Evolutionary conservation across 1,140 invertebrate species (phyloP).

Genomic region (Drosophila arawakana): DNA sequence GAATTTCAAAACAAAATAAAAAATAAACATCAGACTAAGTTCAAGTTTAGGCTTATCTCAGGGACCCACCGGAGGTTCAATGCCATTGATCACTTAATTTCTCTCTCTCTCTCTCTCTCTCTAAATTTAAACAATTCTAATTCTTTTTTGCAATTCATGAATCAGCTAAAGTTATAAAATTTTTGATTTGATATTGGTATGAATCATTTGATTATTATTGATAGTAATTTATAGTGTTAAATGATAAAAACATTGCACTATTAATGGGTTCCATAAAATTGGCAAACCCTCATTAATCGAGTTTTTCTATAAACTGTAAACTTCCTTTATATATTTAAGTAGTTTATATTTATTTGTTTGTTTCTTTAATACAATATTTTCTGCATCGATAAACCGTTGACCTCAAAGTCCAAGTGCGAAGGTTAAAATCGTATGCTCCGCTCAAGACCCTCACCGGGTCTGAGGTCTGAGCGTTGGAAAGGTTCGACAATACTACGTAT

Average conservation of each 20-base stretch:
- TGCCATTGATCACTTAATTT: constrained; percentile 24
- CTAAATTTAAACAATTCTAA: neutral
- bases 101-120: neutral
- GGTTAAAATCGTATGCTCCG: constrained; percentile 47
- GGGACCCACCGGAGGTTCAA: neutral
- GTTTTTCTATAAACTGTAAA: constrained; percentile 1
- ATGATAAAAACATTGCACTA: constrained; percentile 5
- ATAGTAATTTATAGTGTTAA: constrained; percentile 3
- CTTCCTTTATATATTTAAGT: neutral
- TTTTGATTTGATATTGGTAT: neutral
- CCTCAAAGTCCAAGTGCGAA: constrained; percentile 67
- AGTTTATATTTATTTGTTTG: too few species aligned
- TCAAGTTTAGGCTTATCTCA: constrained; percentile 26
- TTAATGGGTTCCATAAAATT: neutral
- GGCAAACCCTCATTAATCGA: constrained; percentile 1
- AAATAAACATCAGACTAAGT: neutral
- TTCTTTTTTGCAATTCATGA: neutral
- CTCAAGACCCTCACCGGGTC: constrained; percentile 35
- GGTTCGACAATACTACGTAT: constrained; percentile 32
- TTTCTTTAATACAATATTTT: constrained; percentile 45
- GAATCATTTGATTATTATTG: neutral
- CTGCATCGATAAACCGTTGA: constrained; percentile 75
- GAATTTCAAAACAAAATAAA: constrained; percentile 20
- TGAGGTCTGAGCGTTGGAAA: constrained; percentile 44
- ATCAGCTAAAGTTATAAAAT: constrained; percentile 1